Base-by-base conservation (phyloP, 1,140 invertebrate species). In the Mactra quadrangularis region DNA sequence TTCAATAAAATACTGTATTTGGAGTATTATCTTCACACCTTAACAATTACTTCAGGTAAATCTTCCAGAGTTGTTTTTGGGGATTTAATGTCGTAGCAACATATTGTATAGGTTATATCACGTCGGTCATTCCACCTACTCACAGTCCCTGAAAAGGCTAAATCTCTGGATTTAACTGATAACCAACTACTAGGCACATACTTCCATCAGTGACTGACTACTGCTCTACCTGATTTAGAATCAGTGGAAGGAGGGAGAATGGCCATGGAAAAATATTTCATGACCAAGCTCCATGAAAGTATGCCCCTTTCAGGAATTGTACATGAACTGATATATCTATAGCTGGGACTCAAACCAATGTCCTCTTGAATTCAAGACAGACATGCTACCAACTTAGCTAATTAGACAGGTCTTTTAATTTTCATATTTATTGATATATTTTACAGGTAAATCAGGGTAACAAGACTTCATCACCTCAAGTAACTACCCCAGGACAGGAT, bases 391-490 rank as follows among this genome's bases (percentile, higher is more conserved):
- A 9, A 4, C 6, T n/a, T 3, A 6, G 52, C 6, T 4, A 6
- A 53, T n/a, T n/a, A 19, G 6, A 53, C 19, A 53, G 6, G 4
- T 53, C 6, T 29, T 15, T 4, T 19, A 57, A 22, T 57, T 22
- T n/a, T 41, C 15, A 7, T 41, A 29, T 64, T 9, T 25, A 25
- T 31, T 17, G n/a, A n/a, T n/a, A n/a, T n/a, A 33, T 53, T 19
- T 22, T 71, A 0, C 22, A 76, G 59, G 55, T 50, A 11, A 22
- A 47, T 29, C 45, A 62, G 47, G 74, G 19, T 17, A 45, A 76
- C 27, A 62, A 50, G 33, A n/a, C n/a, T n/a, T 59, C 38, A 41
- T 57, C 57, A 31, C 31, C 45, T 29, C 29, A 50, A 3, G 11
- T 31, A 17, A n/a, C 55, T 11, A 3, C 35, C 2, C 38, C n/a